Base-by-base conservation (phyloP, 92 coral and sea anemone species). In the Bergia sp. region DNA sequence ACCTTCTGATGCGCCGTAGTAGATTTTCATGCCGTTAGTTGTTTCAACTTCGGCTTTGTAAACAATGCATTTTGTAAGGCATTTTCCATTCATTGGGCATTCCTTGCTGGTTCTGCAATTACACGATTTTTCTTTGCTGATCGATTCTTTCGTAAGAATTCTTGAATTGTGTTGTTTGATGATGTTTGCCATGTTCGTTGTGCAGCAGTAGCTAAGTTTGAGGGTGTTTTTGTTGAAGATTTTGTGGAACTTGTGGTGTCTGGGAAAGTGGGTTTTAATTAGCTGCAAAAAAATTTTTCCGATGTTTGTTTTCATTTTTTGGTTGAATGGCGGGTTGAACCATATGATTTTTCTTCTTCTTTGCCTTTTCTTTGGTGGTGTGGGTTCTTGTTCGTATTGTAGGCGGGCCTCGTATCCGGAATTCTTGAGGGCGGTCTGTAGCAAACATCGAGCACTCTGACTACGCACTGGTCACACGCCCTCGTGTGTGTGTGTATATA, bases 161-260 rank as follows among this genome's bases (percentile, higher is more conserved):
- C 18, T 73, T 37, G 77, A 73, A 7, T 73, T 37, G 77, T 73
- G 77, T 73, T 73, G 43, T 37, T 73, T 73, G 15, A 73, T 73
- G 16, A 38, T 73, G 43, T 73, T 73, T 73, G 77, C 77, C 42
- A 73, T 73, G 42, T 73, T 73, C 77, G 77, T 73, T 73, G 77
- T 73, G 77, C 77, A 38, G 77, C 77, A 73, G 77, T 73, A 73
- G 21, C 77, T 73, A 37, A 73, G 43, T 37, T 73, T 73, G 77
- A 73, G 77, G 5, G 77, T 73, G 77, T 73, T 73, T 13, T 73
- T 36, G 41, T 73, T 73, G 77, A 73, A 73, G 20, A 38, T 73
- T 73, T 73, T 37, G 77, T 73, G 21, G 44, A 37, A 37, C 77
- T 73, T 73, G 45, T 73, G 77, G 45, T 73, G 77, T 37, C 77